These are phyloP conservation scores for Phalloptychus januarius DNA, from an alignment of 2,797 vertebrate species.

Conservation along the genomic window DNA sequence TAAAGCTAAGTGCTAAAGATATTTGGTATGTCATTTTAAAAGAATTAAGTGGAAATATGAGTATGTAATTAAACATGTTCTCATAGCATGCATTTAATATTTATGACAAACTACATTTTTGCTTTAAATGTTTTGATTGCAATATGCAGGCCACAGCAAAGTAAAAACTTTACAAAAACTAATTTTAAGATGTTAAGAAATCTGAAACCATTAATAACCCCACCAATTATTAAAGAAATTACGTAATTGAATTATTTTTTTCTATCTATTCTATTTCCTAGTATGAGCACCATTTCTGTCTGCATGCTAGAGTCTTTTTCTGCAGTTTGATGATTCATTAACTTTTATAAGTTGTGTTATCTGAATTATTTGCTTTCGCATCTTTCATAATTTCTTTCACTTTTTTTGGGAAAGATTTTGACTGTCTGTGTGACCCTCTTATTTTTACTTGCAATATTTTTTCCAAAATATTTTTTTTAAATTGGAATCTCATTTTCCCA, in stretches of 20 bases:
- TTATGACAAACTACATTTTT: neutral
- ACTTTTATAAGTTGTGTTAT: neutral
- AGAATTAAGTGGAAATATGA: no score
- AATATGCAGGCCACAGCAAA: neutral
- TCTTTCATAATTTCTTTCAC: neutral
- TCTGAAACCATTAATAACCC: neutral
- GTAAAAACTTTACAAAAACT: neutral
- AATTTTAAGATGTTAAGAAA: neutral
- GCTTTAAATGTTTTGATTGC: no score
- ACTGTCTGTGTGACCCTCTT: neutral
- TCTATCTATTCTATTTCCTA: neutral
- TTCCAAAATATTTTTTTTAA: neutral
- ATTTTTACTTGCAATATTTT: neutral
- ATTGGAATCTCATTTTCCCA: neutral
- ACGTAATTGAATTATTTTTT: neutral
- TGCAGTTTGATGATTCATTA: neutral
- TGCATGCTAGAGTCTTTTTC: neutral
- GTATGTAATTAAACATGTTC: neutral
- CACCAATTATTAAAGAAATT: neutral
- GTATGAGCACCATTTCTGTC: neutral
- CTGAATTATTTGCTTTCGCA: neutral
- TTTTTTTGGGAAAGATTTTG: neutral
- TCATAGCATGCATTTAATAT: neutral
- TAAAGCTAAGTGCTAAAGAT: no score
- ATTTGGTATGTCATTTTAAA: no score